Base-by-base conservation (phyloP, 2,888 invertebrate genomes). In the Limnephilus auricula region DNA sequence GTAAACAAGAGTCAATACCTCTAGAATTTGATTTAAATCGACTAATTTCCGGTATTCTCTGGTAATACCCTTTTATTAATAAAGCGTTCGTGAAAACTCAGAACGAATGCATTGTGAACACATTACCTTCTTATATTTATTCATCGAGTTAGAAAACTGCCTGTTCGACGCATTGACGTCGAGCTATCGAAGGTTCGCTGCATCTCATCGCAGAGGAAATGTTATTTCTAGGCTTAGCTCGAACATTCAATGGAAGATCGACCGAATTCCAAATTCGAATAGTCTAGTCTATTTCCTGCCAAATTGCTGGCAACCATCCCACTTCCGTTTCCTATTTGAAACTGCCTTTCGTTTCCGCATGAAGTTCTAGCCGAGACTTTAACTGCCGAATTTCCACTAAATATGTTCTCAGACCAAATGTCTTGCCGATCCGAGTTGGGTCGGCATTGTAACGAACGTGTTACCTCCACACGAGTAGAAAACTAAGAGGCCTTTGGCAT, bases 281-380 rank as follows among this genome's bases (percentile, higher is more conserved):
- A 89, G 90, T 89, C 90, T 91, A 91, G 92, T 92, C 92, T 92
- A 92, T 92, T 92, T 92, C 92, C 92, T 83, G 90, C 90, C 90
- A 92, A 92, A 92, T 92, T 92, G 92, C 92, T 92, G 92, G 92
- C 92, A 92, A 90, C 90, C 91, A 91, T 92, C 92, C 92, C 92
- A 91, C 92, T 92, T 91, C 92, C 92, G 92, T 90, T 92, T 92
- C 92, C 92, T 92, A 92, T 92, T 92, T 92, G 90, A 91, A 92
- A 91, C 92, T 91, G 92, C 92, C 91, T 91, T 91, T 91, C 91
- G 92, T 91, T 92, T 92, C 92, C 92, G 92, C 90, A 87, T 91
- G 90, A 92, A 92, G 89, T 92, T 92, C 91, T 9, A 31, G 30
- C 31, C 32, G 50, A 65, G 65, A 65, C 30, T 86, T n/a, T 86